Evolutionary conservation across 2,113 vertebrate genomes (phyloP).

Genomic region (Pristiophorus japonicus): DNA sequence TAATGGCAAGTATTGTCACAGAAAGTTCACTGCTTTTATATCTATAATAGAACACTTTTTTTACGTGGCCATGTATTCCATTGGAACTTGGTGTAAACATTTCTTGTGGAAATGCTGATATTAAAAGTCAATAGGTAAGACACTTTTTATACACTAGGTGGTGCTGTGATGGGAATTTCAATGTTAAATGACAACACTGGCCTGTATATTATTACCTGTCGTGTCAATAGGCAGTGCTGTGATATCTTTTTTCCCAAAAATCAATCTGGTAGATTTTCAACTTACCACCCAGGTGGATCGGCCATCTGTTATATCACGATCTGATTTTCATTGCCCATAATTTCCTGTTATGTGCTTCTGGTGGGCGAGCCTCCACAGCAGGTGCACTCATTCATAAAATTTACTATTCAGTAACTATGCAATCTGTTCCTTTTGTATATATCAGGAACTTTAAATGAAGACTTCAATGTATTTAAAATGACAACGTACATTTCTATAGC

Average conservation of each 20-base stretch:
- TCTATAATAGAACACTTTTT: neutral
- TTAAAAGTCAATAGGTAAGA: no score
- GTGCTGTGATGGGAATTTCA: neutral
- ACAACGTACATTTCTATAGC: neutral
- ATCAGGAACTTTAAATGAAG: neutral
- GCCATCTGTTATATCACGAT: neutral
- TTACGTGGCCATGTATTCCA: neutral
- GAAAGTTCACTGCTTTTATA: neutral
- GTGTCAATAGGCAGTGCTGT: neutral
- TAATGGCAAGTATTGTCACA: neutral
- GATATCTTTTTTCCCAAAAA: neutral
- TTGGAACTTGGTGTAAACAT: neutral
- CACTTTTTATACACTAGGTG: neutral
- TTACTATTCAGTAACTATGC: no score
- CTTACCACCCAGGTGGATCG: neutral
- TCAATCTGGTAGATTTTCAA: neutral
- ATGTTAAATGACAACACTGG: neutral
- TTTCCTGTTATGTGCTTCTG: neutral
- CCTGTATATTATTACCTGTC: neutral
- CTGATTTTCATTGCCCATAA: neutral
- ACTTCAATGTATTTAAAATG: neutral
- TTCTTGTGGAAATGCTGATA: neutral
- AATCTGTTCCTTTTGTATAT: no score
- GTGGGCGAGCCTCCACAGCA: neutral
- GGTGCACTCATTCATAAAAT: neutral